A percentile compares a stretch with the other conserved stretches of the same genome.
phyloP scores from a whole-genome alignment of 2,113 vertebrate species.

The Recurvirostra avosetta region DNA sequence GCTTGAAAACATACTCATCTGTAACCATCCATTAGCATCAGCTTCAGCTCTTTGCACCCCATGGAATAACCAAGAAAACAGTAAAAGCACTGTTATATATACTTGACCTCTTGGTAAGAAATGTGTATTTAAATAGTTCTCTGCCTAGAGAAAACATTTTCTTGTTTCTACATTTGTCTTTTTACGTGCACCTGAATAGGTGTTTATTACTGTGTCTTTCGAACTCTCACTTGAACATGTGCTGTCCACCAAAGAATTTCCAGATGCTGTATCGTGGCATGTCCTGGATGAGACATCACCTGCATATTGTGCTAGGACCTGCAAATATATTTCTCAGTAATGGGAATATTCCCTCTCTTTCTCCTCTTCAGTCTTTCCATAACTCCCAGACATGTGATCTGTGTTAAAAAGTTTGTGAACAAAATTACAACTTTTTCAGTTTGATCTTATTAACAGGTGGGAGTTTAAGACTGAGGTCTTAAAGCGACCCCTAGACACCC shows the following conservation, averaged over 20 bases:
- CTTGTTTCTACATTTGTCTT: neutral
- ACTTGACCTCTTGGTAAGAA: neutral
- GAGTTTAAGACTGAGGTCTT: neutral
- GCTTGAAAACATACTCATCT: neutral
- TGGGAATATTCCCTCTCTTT: neutral
- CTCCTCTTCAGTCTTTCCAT: neutral
- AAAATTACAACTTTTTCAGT: neutral
- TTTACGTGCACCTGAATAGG: neutral
- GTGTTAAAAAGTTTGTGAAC: neutral
- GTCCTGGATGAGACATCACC: neutral
- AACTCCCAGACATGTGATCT: neutral
- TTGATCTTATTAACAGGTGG: neutral
- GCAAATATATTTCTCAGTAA: neutral
- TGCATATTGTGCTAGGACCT: rapidly evolving
- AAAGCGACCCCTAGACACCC: neutral
- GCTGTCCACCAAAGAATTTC: neutral
- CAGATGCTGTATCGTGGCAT: neutral
- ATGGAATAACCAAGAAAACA: neutral
- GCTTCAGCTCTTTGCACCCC: neutral
- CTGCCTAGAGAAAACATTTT: neutral
- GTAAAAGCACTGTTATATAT: neutral
- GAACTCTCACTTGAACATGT: neutral
- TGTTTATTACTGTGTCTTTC: neutral
- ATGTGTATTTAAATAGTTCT: neutral
- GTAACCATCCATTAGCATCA: neutral